Evolutionary conservation across 2,113 vertebrate genomes (phyloP).

Genomic region (Bufo gargarizans): DNA sequence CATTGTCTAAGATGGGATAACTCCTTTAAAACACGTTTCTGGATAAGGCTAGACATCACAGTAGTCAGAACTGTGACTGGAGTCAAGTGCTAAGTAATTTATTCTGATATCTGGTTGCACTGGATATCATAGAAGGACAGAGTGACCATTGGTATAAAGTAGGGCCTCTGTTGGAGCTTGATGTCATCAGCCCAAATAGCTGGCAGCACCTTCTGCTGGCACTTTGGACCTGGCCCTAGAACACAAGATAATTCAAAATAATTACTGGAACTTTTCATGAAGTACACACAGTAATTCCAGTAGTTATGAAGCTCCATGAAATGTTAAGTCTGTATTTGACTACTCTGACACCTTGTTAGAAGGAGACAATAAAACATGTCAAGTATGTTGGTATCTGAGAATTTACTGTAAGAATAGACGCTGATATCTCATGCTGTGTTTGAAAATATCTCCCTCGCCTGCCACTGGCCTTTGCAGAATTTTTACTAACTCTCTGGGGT

Average conservation of each 20-base stretch:
- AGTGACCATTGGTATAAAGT: no score
- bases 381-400: conserved; percentile 11
- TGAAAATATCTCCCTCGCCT: conserved; percentile 69
- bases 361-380: conserved; percentile 12
- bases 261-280: not conserved
- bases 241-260: not conserved
- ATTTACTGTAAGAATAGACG: conserved; percentile 63
- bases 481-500: conserved; percentile 71
- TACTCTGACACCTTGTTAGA: not conserved
- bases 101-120: no score
- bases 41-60: no score
- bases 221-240: no score
- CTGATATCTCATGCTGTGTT: conserved; percentile 73
- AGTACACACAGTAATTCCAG: not conserved
- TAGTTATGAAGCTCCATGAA: not conserved
- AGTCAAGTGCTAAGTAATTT: no score
- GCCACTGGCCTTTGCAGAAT: conserved; percentile 67
- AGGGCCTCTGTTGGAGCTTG: not conserved
- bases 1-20: no score
- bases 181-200: not conserved
- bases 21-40: no score
- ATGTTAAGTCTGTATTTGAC: not conserved
- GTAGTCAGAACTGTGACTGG: no score
- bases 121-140: no score
- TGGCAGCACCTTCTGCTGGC: not conserved